Conservation (phyloP, 2,113 vertebrate genomes). For the Regulus satrapa region DNA sequence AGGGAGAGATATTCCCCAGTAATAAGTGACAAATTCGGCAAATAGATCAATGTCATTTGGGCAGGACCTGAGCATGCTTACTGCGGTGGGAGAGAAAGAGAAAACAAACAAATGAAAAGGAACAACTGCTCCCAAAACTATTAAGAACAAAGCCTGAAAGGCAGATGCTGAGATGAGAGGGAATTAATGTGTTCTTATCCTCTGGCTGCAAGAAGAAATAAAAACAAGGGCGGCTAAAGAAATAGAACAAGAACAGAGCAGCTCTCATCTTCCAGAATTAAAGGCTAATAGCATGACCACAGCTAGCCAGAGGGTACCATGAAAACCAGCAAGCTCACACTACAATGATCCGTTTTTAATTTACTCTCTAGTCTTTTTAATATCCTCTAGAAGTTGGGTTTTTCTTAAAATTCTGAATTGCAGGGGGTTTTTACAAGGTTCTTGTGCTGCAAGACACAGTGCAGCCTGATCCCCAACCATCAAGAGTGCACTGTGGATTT, state of each 20-base stretch:
- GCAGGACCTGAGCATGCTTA: not conserved
- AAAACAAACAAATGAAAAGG: slow-evolving; percentile 13
- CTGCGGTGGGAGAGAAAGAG: not conserved
- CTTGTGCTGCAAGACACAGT: not conserved
- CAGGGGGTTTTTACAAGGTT: not conserved
- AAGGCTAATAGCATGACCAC: not conserved
- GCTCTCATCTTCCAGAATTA: not conserved
- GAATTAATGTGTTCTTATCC: slow-evolving; percentile 18
- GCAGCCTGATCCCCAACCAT: not conserved
- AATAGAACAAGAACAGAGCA: not conserved
- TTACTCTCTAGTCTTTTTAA: slow-evolving; percentile 13
- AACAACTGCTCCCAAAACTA: not conserved
- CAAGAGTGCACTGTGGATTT: not conserved
- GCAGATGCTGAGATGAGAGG: not conserved
- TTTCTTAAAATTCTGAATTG: not conserved
- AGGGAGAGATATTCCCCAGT: not conserved
- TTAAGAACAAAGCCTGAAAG: not conserved
- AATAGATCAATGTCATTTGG: not conserved
- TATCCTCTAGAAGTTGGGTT: not conserved
- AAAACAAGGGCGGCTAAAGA: not conserved
- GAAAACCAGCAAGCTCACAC: not conserved
- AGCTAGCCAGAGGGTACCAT: not conserved
- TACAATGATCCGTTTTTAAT: slow-evolving; percentile 25
- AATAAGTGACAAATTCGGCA: not conserved
- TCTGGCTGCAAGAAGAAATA: not conserved